Evolutionary conservation across 1,140 invertebrate genomes (phyloP).

Genomic region (Panonychus citri): DNA sequence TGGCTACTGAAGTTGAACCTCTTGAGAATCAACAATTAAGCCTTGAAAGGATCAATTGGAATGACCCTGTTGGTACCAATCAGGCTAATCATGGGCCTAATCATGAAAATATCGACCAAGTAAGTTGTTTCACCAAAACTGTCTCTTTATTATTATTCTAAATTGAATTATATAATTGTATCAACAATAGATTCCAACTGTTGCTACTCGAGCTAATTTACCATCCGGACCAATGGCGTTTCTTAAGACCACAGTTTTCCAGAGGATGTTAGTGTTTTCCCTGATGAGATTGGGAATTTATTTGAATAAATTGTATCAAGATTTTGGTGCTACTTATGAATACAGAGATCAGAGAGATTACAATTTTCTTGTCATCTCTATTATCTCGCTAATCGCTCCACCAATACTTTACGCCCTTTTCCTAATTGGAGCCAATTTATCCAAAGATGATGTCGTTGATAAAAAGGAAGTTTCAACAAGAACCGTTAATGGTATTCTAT

Average conservation of each 20-base stretch:
- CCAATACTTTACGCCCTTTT: conserved; percentile 15
- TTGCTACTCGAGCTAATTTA: too few species aligned
- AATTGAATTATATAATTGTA: too few species aligned
- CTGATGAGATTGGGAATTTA: conserved; percentile 11
- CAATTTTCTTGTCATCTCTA: conserved; percentile 14
- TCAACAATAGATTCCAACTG: too few species aligned
- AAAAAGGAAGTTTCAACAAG: conserved; percentile 12
- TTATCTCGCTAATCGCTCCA: conserved; percentile 13
- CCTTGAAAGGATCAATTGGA: too few species aligned
- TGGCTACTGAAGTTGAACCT: too few species aligned
- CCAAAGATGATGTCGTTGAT: conserved; percentile 10
- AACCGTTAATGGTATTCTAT: conserved; percentile 14
- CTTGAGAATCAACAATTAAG: too few species aligned
- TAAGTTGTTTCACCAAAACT: too few species aligned
- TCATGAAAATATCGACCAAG: too few species aligned
- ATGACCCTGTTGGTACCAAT: conserved; percentile 29
- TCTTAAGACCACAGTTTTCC: not conserved
- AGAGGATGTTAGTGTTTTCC: conserved; percentile 6
- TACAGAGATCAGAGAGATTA: conserved; percentile 10
- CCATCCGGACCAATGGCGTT: not conserved
- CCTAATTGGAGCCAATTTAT: conserved; percentile 10
- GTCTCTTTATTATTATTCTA: too few species aligned
- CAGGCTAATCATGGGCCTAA: too few species aligned
- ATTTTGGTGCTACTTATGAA: conserved; percentile 9
- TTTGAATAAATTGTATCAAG: conserved; percentile 15